These are phyloP conservation scores for Tokudaia tokunoshimensis DNA, from an alignment of 2,797 vertebrate genomes.

Conservation along the genomic window DNA sequence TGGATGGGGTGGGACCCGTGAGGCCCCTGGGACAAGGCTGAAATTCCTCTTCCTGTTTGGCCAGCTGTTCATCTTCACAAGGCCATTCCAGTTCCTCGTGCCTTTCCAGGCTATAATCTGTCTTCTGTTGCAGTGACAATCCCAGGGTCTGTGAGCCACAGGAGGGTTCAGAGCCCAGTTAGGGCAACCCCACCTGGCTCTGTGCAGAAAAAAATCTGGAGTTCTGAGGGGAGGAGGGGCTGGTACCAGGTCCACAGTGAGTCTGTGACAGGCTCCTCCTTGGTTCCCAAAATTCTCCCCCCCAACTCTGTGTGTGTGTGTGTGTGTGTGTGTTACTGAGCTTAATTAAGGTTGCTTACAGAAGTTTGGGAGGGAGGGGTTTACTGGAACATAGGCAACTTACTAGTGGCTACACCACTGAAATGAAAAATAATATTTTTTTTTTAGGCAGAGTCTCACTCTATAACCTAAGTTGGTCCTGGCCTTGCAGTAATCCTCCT, in stretches of 20 bases:
- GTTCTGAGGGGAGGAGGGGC: not conserved
- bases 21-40: not conserved
- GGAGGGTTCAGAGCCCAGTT: not conserved
- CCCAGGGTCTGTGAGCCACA: not conserved
- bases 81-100: not conserved
- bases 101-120: not conserved
- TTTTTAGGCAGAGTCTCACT: not conserved
- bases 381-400: not conserved
- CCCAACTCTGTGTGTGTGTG: not conserved
- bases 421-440: not conserved
- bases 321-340: not conserved
- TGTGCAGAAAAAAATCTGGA: not conserved
- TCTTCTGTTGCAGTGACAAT: not conserved
- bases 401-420: not conserved
- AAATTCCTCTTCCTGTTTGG: constrained; percentile 39
- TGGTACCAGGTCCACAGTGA: not conserved
- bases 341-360: not conserved
- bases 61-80: not conserved
- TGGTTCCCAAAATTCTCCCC: not conserved
- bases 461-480: not conserved
- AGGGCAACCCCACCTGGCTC: not conserved
- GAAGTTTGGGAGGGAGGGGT: not conserved
- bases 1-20: not conserved
- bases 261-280: not conserved
- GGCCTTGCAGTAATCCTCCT: not conserved